A percentile compares a stretch with the other conserved stretches of the same genome.
These are phyloP conservation scores for Cyprinus carpio DNA, from an alignment of 2,113 vertebrate genomes.

Conservation along the genomic window DNA sequence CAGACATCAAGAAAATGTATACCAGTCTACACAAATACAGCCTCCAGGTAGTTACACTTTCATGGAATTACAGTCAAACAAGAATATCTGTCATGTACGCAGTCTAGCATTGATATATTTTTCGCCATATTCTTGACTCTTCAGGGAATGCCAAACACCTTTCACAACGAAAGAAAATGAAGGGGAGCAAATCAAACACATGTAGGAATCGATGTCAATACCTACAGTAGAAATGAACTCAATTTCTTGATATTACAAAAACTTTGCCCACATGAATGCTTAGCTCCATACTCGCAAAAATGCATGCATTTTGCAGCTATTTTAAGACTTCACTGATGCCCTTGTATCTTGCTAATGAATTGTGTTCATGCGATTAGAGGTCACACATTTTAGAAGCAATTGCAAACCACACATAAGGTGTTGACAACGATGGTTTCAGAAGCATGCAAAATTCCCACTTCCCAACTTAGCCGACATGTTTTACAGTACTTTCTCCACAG, in stretches of 20 bases:
- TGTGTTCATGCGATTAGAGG: background rate
- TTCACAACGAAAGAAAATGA: background rate
- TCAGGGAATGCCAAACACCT: background rate
- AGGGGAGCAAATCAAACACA: slow-evolving; percentile 33
- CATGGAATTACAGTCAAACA: slow-evolving; percentile 29
- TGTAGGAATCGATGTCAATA: slow-evolving; percentile 16
- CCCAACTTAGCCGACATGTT: slow-evolving; percentile 2
- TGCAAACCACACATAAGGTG: slow-evolving; percentile 1
- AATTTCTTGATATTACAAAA: background rate
- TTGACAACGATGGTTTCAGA: slow-evolving; percentile 5
- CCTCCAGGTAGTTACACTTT: slow-evolving; percentile 3
- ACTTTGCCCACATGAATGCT: background rate
- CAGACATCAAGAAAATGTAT: background rate
- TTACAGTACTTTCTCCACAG: slow-evolving; percentile 17
- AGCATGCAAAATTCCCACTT: slow-evolving; percentile 4
- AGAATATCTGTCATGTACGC: slow-evolving; percentile 20
- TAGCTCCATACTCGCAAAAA: background rate
- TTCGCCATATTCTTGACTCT: slow-evolving; percentile 3
- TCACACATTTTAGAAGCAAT: slow-evolving; percentile 25
- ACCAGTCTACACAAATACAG: slow-evolving; percentile 9
- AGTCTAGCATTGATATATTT: slow-evolving; percentile 16
- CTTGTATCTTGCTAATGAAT: background rate
- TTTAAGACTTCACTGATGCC: background rate
- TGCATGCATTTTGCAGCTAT: background rate
- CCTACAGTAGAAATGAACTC: background rate